These are phyloP conservation scores for Drosophila neutralis DNA, from an alignment of 2,888 invertebrate species.

Conservation along the genomic window DNA sequence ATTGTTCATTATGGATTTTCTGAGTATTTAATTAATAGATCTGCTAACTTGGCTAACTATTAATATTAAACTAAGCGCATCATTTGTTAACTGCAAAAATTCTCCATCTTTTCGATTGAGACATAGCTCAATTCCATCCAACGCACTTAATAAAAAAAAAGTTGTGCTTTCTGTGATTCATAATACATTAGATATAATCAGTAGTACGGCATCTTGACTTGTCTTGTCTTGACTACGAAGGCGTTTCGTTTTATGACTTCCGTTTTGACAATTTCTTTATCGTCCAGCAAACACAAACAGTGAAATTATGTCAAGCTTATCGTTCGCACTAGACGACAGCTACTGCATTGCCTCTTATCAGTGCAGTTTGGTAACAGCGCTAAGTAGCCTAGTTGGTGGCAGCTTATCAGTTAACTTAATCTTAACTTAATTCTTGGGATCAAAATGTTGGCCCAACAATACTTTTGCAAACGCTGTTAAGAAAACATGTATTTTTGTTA, in stretches of 20 bases:
- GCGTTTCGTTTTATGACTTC: conserved; percentile 15
- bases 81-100: not conserved
- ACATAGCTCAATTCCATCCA: no score
- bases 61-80: conserved; percentile 20
- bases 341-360: conserved; percentile 41
- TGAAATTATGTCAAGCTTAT: conserved; percentile 64
- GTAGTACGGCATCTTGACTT: not conserved
- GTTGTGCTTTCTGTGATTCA: no score
- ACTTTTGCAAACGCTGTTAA: conserved; percentile 8
- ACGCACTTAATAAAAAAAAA: no score
- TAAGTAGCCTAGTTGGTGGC: conserved; percentile 15
- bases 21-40: conserved; percentile 46
- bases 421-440: conserved; percentile 2
- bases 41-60: conserved; percentile 31
- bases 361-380: not conserved
- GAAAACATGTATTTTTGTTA: conserved; percentile 4
- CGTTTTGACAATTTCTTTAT: conserved; percentile 43
- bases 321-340: conserved; percentile 13
- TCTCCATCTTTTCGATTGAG: no score
- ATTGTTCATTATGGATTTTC: conserved; percentile 16
- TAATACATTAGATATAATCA: not conserved
- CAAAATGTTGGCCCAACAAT: conserved; percentile 30
- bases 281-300: conserved; percentile 22
- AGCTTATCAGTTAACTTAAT: conserved; percentile 28
- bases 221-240: not conserved